Percentiles rank a stretch among this genome's conserved stretches.
Conservation (phyloP, 35 echinoderm and acorn worm genomes). For the Stichopus chloronotus region DNA sequence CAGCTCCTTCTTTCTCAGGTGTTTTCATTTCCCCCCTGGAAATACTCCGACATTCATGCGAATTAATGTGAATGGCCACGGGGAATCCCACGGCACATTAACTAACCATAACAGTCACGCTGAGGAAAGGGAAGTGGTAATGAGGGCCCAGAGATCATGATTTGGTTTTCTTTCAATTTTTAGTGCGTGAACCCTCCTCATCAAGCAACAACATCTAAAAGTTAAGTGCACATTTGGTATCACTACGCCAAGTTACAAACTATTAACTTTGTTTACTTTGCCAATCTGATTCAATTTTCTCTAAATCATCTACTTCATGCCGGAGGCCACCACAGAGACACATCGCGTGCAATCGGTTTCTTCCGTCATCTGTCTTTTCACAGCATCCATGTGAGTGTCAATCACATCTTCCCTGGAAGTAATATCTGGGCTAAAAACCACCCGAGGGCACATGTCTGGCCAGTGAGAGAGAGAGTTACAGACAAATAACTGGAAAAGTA, state of each 20-base stretch:
- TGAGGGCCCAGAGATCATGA: not conserved
- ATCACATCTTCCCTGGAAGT: not conserved
- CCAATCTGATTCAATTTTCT: constrained; percentile 47
- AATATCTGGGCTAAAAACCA: constrained; percentile 17
- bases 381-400: not conserved
- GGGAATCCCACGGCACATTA: not conserved
- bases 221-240: not conserved
- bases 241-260: constrained; percentile 3
- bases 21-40: too few species aligned
- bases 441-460: not conserved
- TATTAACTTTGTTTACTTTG: constrained; percentile 30
- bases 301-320: constrained; percentile 15
- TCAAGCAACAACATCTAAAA: too few species aligned
- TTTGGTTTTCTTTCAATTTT: not conserved
- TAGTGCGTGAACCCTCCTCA: too few species aligned
- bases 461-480: not conserved
- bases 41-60: not conserved
- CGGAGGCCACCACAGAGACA: constrained; percentile 1
- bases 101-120: not conserved
- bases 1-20: too few species aligned
- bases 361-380: not conserved
- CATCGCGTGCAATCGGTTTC: constrained; percentile 32
- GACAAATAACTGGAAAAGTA: too few species aligned
- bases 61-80: not conserved
- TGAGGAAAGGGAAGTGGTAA: not conserved